Evolutionary conservation across 2,888 invertebrate species (phyloP).

Genomic region (Melitaea athalia): DNA sequence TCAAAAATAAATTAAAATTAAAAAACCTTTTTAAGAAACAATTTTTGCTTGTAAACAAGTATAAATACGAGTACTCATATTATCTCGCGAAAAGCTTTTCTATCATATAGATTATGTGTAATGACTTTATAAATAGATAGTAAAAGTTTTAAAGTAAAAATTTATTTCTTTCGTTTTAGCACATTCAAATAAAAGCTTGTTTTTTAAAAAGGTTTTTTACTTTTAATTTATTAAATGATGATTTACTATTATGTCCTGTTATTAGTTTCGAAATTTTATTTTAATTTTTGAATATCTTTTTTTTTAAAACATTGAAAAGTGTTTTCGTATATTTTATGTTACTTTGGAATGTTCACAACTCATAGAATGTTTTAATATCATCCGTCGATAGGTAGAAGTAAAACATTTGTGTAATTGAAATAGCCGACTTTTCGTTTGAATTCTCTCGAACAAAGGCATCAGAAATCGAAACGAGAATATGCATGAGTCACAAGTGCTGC

Average conservation of each 20-base stretch:
- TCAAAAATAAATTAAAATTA: no score
- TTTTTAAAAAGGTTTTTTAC: no score
- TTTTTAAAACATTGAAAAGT: background rate
- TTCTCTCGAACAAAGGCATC: background rate
- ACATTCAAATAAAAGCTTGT: no score
- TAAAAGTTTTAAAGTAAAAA: no score
- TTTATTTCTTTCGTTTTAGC: no score
- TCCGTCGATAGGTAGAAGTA: background rate
- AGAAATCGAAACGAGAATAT: slow-evolving; percentile 6
- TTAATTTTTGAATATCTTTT: background rate
- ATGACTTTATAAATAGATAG: no score
- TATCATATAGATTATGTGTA: no score
- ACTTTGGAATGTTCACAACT: background rate
- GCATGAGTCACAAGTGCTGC: slow-evolving; percentile 13
- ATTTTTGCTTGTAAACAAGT: no score
- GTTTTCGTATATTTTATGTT: background rate
- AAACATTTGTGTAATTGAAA: slow-evolving; percentile 1
- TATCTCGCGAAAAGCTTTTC: no score
- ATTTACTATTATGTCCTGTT: background rate
- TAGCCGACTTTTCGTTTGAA: background rate
- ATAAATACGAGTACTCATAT: no score
- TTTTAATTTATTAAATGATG: no score
- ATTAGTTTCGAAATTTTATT: background rate
- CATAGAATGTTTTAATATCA: background rate
- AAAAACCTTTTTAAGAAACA: no score